phyloP scores from a whole-genome alignment of 1,140 invertebrate genomes.

The Hormaphis cornu region DNA sequence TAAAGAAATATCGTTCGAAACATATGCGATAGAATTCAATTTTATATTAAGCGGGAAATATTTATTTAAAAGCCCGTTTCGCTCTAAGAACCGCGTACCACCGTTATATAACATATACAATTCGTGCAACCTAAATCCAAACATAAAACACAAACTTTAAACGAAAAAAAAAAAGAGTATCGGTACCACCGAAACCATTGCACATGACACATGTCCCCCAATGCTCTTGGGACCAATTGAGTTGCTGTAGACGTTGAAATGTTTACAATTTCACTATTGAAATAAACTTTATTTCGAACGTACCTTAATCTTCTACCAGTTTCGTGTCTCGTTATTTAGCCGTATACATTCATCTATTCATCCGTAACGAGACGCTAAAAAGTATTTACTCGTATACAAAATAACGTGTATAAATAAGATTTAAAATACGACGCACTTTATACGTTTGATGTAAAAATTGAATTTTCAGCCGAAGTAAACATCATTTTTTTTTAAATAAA shows the following conservation, averaged over 20 bases:
- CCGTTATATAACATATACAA: too few species aligned
- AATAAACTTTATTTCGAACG: constrained; percentile 16
- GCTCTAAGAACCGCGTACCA: too few species aligned
- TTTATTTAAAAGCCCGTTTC: too few species aligned
- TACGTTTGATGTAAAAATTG: not conserved
- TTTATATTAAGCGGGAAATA: too few species aligned
- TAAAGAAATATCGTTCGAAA: too few species aligned
- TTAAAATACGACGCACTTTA: not conserved
- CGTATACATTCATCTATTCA: not conserved
- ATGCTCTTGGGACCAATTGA: not conserved
- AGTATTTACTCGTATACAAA: too few species aligned
- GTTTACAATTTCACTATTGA: not conserved
- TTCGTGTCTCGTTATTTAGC: not conserved
- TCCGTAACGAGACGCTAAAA: not conserved
- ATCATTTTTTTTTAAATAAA: not conserved
- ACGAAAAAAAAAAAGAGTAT: not conserved
- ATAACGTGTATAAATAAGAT: not conserved
- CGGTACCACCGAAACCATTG: not conserved
- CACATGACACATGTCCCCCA: not conserved
- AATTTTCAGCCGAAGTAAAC: not conserved
- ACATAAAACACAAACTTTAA: not conserved
- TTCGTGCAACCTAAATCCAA: not conserved
- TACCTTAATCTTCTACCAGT: not conserved
- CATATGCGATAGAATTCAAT: too few species aligned
- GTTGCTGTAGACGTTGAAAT: not conserved